Evolutionary conservation across 2,113 vertebrate species (phyloP), one percentile per base, ranked within the genome.

Genomic region (Coryphaenoides rupestris): DNA sequence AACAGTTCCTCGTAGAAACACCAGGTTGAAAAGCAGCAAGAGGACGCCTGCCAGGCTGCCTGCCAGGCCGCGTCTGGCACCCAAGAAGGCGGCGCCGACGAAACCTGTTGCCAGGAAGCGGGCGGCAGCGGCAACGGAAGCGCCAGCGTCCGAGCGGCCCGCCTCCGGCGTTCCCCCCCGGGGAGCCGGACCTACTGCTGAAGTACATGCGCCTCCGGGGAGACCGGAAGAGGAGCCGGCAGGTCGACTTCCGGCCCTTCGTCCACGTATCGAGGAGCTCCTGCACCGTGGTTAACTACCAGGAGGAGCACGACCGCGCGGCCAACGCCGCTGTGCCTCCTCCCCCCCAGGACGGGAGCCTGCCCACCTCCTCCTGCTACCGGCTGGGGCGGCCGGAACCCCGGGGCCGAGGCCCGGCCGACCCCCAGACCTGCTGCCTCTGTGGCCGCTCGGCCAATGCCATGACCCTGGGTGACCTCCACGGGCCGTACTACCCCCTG

Each of bases 401-500:
- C 0, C 80, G 82, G 0, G 56, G 49, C 56, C 23, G 24, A n/a
- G 0, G 55, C 21, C 78, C 47, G 53, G n/a, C 55, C 15, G 5
- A 13, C 1, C 7, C 58, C 12, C 74, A 76, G 21, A 10, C 45
- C 15, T 92, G 91, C 82, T 87, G 88, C 69, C 75, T 92, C 14
- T 92, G 91, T 1, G 77, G 87, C n/a, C 75, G 77, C 10, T 73
- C 70, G 0, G 85, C 89, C 58, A 90, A 89, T 28, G 49, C 57
- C 40, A 68, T 63, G 69, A 84, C 87, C 23, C 76, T 92, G 0
- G 91, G 91, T 21, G 91, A 92, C 79, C 82, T 92, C 4, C 89
- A 92, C n/a, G 91, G 91, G 0, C 91, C 91, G 0, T 92, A 92
- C 72, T 26, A 47, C 28, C 80, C 79, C 24, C 5, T 7, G 4